A percentile compares a stretch with the other conserved stretches of the same genome.
Evolutionary conservation across 2,113 vertebrate species (phyloP).

Genomic region (Madoqua kirkii): DNA sequence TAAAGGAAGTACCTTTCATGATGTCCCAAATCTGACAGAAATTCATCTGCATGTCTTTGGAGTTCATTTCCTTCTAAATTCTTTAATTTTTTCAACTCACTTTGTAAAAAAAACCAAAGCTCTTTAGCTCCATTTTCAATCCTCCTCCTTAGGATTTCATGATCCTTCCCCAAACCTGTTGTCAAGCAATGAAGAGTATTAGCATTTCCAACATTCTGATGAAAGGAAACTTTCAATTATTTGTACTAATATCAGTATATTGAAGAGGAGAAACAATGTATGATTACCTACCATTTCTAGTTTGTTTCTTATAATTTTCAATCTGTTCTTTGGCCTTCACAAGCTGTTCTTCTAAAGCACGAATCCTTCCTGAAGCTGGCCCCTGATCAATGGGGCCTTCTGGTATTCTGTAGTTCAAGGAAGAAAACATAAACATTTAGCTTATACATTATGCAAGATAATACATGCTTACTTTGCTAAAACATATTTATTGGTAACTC

Average conservation of each 20-base stretch:
- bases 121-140: slow-evolving; percentile 97
- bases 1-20: slow-evolving; percentile 89
- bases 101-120: slow-evolving; percentile 98
- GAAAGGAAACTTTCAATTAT: slow-evolving; percentile 22
- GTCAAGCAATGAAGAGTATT: not conserved
- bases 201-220: slow-evolving; percentile 16
- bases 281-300: slow-evolving; percentile 88
- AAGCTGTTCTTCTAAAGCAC: slow-evolving; percentile 95
- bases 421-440: slow-evolving; percentile 50
- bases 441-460: slow-evolving; percentile 29
- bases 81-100: slow-evolving; percentile 95
- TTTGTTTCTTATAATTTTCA: slow-evolving; percentile 93
- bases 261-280: slow-evolving; percentile 37
- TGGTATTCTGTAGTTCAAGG: slow-evolving; percentile 88
- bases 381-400: slow-evolving; percentile 93
- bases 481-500: slow-evolving; percentile 7
- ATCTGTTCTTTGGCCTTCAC: slow-evolving; percentile 97
- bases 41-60: slow-evolving; percentile 89
- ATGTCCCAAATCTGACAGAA: slow-evolving; percentile 95
- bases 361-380: slow-evolving; percentile 90
- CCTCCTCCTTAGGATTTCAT: slow-evolving; percentile 92
- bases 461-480: slow-evolving; percentile 3
- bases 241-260: slow-evolving; percentile 17
- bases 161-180: slow-evolving; percentile 90
- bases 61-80: slow-evolving; percentile 86